Conservation (phyloP, 2,888 invertebrate species). For the Listrodromus nycthemerus region DNA sequence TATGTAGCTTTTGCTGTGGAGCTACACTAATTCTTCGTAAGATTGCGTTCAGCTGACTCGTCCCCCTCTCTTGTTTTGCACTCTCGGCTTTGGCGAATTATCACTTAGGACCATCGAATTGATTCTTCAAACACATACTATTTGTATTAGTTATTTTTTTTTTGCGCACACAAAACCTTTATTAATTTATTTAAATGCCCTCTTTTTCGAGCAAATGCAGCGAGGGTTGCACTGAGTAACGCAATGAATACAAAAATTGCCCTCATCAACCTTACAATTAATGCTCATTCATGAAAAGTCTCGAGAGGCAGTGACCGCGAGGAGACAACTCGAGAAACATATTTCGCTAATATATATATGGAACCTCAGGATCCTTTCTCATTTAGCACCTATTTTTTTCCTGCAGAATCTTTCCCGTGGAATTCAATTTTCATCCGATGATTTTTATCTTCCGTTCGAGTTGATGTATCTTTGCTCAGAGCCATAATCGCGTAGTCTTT, state of each 20-base stretch:
- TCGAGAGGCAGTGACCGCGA: too few relatives aligned
- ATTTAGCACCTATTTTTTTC: not conserved
- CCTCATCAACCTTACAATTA: slow-evolving; percentile 4
- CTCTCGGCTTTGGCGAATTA: not conserved
- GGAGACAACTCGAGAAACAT: not conserved
- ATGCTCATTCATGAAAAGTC: not conserved
- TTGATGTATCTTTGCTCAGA: not conserved
- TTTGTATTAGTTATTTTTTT: not conserved
- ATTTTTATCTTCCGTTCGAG: not conserved
- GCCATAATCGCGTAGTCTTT: not conserved
- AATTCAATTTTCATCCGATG: not conserved
- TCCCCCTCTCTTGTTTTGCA: slow-evolving; percentile 3
- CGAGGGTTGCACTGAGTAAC: not conserved
- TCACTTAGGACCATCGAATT: slow-evolving; percentile 13
- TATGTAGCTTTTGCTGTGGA: slow-evolving; percentile 33
- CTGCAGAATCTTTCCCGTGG: not conserved
- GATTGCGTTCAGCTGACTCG: slow-evolving; percentile 33
- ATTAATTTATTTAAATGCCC: not conserved
- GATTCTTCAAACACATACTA: not conserved
- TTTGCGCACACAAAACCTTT: not conserved
- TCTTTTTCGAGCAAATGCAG: not conserved
- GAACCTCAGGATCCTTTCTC: not conserved
- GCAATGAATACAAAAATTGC: not conserved
- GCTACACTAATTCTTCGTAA: slow-evolving; percentile 30
- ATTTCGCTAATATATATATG: not conserved